Evolutionary conservation across 2,888 invertebrate species (phyloP).

Genomic region (Orthonychiurus folsomi): DNA sequence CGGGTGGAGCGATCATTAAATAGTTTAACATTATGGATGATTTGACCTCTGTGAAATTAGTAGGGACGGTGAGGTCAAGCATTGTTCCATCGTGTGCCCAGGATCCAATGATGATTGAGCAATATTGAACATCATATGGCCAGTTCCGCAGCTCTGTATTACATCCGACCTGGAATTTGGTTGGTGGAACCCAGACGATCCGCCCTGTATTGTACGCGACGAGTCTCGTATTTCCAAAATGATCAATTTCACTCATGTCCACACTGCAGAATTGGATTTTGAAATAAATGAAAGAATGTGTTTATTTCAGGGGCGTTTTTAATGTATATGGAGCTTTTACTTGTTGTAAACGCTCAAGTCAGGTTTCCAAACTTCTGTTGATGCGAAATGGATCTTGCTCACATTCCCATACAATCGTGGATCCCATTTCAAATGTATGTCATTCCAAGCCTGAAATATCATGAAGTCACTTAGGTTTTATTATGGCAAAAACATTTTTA

Average conservation of each 20-base stretch:
- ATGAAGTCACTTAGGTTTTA: constrained; percentile 12
- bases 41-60: constrained; percentile 24
- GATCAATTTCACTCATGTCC: constrained; percentile 53
- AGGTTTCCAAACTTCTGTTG: constrained; percentile 69
- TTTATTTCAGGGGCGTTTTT: background rate
- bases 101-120: constrained; percentile 61
- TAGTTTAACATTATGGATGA: too few relatives aligned
- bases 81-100: constrained; percentile 59
- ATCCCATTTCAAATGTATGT: constrained; percentile 65
- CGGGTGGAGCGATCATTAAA: too few relatives aligned
- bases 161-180: constrained; percentile 52
- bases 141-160: constrained; percentile 55
- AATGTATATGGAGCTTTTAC: constrained; percentile 24
- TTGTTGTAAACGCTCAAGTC: constrained; percentile 62
- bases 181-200: constrained; percentile 59
- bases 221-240: constrained; percentile 53
- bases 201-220: constrained; percentile 49
- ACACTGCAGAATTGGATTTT: constrained; percentile 46
- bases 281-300: background rate
- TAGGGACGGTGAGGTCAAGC: constrained; percentile 44
- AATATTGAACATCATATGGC: constrained; percentile 66
- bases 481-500: constrained; percentile 3
- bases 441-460: constrained; percentile 57
- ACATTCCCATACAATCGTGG: constrained; percentile 58
- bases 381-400: constrained; percentile 53